These are phyloP conservation scores for Glyptemys insculpta DNA, from an alignment of 2,797 vertebrate genomes.

Conservation along the genomic window DNA sequence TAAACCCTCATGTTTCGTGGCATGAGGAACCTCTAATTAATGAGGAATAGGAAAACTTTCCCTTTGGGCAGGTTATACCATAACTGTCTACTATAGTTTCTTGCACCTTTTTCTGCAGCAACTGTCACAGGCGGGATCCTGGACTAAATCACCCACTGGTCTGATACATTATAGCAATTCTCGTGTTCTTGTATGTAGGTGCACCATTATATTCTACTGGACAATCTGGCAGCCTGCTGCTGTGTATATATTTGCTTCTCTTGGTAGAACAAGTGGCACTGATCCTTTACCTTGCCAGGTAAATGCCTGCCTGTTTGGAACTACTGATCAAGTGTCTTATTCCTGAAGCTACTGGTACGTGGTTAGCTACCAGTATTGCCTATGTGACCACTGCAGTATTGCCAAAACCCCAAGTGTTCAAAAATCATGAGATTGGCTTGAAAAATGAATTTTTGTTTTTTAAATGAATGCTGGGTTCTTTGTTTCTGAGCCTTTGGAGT, in stretches of 20 bases:
- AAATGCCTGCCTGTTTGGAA: background rate
- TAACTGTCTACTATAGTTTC: background rate
- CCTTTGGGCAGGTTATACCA: background rate
- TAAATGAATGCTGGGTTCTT: background rate
- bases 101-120: background rate
- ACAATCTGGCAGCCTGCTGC: background rate
- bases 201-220: background rate
- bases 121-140: background rate
- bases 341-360: background rate
- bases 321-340: background rate
- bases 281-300: background rate
- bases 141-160: background rate
- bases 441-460: background rate
- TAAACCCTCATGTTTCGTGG: background rate
- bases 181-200: background rate
- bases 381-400: background rate
- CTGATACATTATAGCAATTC: too few relatives aligned
- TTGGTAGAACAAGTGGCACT: background rate
- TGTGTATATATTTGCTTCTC: background rate
- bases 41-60: background rate
- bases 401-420: background rate
- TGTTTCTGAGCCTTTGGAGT: background rate
- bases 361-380: background rate
- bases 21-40: background rate
- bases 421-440: background rate